phyloP scores from a whole-genome alignment of 2,888 invertebrate species.

The Tetragonisca angustula region DNA sequence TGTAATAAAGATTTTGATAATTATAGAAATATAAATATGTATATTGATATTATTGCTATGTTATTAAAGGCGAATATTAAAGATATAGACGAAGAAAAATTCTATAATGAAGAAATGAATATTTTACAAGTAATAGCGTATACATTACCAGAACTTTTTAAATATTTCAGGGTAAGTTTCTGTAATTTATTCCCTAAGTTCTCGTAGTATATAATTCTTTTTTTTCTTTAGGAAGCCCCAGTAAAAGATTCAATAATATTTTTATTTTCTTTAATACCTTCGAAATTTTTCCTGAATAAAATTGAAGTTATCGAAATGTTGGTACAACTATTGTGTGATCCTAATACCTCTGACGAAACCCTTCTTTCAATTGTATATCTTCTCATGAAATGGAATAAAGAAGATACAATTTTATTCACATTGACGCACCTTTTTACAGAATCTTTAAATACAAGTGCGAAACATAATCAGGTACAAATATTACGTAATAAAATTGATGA shows the following conservation, averaged over 20 bases:
- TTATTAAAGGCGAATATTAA: conserved; percentile 49
- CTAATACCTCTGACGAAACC: conserved; percentile 41
- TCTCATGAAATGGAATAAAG: conserved; percentile 67
- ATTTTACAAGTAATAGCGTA: conserved; percentile 23
- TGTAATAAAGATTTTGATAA: conserved; percentile 14
- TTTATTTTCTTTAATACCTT: conserved; percentile 66
- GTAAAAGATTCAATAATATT: conserved; percentile 61
- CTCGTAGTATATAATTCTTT: not conserved
- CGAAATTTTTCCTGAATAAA: conserved; percentile 29
- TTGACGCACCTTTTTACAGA: conserved; percentile 41
- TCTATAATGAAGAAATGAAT: conserved; percentile 11
- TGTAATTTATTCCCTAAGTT: not conserved
- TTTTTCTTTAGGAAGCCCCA: conserved; percentile 55
- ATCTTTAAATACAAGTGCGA: conserved; percentile 13
- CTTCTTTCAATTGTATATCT: conserved; percentile 58
- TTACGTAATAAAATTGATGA: not conserved
- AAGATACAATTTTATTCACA: conserved; percentile 46
- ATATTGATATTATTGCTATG: conserved; percentile 60
- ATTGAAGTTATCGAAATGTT: conserved; percentile 37
- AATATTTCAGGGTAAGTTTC: conserved; percentile 29
- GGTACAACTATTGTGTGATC: conserved; percentile 44
- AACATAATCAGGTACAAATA: conserved; percentile 34
- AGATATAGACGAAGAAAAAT: conserved; percentile 17
- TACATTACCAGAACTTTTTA: conserved; percentile 38
- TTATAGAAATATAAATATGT: conserved; percentile 41